Percentiles rank a stretch among this genome's conserved stretches.
Evolutionary conservation across 2,113 vertebrate genomes (phyloP).

Genomic region (Kryptolebias marmoratus): DNA sequence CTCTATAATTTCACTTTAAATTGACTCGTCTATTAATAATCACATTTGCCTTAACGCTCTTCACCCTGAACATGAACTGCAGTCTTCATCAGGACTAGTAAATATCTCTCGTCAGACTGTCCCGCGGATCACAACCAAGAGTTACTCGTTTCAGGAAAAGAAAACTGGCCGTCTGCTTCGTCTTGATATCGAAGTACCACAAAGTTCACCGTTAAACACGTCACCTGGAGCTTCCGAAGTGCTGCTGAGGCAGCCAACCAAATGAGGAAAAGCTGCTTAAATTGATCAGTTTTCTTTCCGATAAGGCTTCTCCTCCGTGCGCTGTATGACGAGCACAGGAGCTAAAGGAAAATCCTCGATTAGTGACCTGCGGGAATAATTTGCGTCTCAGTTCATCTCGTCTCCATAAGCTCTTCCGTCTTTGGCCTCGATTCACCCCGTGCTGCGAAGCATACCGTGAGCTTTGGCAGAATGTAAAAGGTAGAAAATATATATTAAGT

Average conservation of each 20-base stretch:
- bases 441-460: conserved; percentile 34
- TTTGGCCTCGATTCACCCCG: conserved; percentile 41
- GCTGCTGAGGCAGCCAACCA: not conserved
- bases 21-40: conserved; percentile 31
- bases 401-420: conserved; percentile 1
- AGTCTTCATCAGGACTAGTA: conserved; percentile 10
- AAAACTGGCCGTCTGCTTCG: not conserved
- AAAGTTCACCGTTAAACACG: not conserved
- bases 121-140: conserved; percentile 26
- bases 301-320: not conserved
- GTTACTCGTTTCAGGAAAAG: not conserved
- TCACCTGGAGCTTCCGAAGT: conserved; percentile 7
- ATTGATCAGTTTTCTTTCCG: conserved; percentile 24
- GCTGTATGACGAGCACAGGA: not conserved
- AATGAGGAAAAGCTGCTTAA: conserved; percentile 2
- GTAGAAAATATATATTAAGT: conserved; percentile 52
- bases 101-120: conserved; percentile 20
- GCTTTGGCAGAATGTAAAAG: conserved; percentile 59
- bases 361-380: conserved; percentile 21
- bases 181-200: not conserved
- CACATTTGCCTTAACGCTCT: conserved; percentile 28
- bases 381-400: not conserved
- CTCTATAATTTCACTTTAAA: conserved; percentile 37
- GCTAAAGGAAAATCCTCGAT: not conserved
- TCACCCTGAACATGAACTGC: conserved; percentile 18